A percentile compares a stretch with the other conserved stretches of the same genome.
Evolutionary conservation across 2,113 vertebrate genomes (phyloP).

Genomic region (Myxocyprinus asiaticus): DNA sequence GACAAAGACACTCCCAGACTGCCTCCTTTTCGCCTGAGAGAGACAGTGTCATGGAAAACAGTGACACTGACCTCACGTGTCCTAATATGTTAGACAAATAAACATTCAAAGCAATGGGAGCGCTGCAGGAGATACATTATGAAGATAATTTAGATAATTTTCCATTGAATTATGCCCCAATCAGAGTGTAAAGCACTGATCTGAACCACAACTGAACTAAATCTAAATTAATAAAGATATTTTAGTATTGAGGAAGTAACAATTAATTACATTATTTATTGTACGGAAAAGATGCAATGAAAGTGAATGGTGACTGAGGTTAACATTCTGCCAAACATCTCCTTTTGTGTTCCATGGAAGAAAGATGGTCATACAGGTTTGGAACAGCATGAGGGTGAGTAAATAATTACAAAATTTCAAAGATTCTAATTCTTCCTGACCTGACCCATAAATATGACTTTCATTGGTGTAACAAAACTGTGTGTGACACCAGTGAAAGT

Average conservation of each 20-base stretch:
- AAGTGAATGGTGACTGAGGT: no score
- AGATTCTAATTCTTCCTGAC: no score
- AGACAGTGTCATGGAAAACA: background rate
- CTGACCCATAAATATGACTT: no score
- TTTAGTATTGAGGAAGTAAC: background rate
- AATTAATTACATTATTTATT: background rate
- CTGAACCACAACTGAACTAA: background rate
- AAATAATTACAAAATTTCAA: no score
- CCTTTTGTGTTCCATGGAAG: no score
- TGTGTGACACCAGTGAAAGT: no score
- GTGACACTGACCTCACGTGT: background rate
- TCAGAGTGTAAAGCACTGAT: background rate
- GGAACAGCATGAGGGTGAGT: no score
- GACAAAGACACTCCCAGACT: slow-evolving; percentile 30
- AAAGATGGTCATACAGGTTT: no score
- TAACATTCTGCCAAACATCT: no score
- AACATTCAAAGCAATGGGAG: background rate
- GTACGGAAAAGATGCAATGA: no score
- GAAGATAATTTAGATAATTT: background rate
- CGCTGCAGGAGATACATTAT: background rate
- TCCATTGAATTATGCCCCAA: no score
- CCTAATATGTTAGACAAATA: background rate
- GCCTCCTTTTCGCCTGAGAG: slow-evolving; percentile 1
- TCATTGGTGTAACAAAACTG: no score
- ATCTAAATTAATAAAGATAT: background rate